Percentiles rank a stretch among this genome's conserved stretches.
Conservation (phyloP, 2,113 vertebrate genomes). For the Limanda limanda region DNA sequence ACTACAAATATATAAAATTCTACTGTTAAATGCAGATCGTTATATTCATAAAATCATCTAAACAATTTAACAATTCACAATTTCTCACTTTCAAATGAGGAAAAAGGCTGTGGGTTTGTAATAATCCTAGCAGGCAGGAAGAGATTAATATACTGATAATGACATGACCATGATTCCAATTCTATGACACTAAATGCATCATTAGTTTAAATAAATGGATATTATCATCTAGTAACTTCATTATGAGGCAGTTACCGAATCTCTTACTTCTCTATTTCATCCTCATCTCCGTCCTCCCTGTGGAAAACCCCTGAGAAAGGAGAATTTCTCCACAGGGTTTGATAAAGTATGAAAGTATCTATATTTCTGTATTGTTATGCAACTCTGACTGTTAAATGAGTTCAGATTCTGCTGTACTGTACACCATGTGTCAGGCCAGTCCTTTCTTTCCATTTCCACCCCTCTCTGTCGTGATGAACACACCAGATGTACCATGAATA, state of each 20-base stretch:
- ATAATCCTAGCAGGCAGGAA: background rate
- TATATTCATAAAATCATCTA: background rate
- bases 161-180: background rate
- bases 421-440: background rate
- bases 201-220: background rate
- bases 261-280: background rate
- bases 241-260: constrained; percentile 9
- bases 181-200: background rate
- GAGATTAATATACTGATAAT: background rate
- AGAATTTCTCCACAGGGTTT: background rate
- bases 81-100: too few relatives aligned
- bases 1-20: background rate
- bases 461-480: background rate
- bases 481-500: background rate
- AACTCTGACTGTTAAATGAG: background rate
- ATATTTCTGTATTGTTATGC: background rate
- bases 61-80: too few relatives aligned
- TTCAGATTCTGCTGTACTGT: constrained; percentile 8
- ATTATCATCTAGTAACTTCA: background rate
- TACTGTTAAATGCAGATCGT: background rate
- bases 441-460: constrained; percentile 7
- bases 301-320: background rate
- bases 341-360: background rate
- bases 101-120: background rate
- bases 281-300: background rate